phyloP scores from a whole-genome alignment of 2,113 vertebrate species.

The Hippocampus guttulatus region DNA sequence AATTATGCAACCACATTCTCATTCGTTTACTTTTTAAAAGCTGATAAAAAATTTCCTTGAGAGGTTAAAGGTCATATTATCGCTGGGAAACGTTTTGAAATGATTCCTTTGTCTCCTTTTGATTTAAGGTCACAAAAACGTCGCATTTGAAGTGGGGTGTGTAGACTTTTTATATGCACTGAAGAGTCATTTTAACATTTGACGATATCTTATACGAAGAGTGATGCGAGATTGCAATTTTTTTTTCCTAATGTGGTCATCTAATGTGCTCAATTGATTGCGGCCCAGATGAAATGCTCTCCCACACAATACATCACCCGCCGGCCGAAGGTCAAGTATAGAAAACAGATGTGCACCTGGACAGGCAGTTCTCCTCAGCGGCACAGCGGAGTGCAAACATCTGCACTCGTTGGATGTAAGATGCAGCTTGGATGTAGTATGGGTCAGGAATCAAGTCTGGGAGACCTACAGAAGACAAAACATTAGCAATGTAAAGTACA shows the following conservation, averaged over 20 bases:
- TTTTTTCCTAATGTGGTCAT: too few relatives aligned
- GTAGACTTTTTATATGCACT: background rate
- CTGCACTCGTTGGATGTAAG: slow-evolving; percentile 75
- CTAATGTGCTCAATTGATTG: too few relatives aligned
- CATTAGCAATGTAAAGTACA: background rate
- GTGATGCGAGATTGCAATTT: too few relatives aligned
- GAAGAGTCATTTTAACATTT: too few relatives aligned
- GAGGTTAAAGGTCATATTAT: background rate
- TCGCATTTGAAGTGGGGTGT: background rate
- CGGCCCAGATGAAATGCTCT: too few relatives aligned
- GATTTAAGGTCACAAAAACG: background rate
- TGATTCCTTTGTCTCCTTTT: background rate
- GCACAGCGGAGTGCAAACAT: slow-evolving; percentile 78
- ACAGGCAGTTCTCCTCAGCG: slow-evolving; percentile 78
- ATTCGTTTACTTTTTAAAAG: background rate
- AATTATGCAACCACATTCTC: background rate
- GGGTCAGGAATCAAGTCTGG: slow-evolving; percentile 79
- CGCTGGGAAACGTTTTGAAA: background rate
- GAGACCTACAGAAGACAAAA: slow-evolving; percentile 58
- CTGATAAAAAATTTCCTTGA: background rate
- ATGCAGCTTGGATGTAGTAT: slow-evolving; percentile 76
- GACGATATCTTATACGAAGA: too few relatives aligned
- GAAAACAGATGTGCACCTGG: slow-evolving; percentile 58
- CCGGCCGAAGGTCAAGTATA: too few relatives aligned
- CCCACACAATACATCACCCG: too few relatives aligned